Evolutionary conservation across 2,888 invertebrate genomes (phyloP).

Genomic region (Muscina levida): DNA sequence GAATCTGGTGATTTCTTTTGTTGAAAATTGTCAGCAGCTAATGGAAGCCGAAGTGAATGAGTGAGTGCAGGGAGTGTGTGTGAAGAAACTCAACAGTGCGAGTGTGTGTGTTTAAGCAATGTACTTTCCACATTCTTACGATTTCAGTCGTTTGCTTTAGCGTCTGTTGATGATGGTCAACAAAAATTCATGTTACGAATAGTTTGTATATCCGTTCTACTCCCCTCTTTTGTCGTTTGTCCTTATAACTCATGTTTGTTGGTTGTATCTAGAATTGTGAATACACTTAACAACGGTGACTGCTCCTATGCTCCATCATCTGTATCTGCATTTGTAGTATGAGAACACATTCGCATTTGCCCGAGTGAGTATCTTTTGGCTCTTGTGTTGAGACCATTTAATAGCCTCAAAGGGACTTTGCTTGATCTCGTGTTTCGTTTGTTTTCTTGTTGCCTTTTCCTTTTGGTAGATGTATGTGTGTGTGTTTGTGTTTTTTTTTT

Average conservation of each 20-base stretch:
- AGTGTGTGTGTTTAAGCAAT: background rate
- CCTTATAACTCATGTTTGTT: background rate
- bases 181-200: conserved; percentile 7
- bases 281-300: too few relatives aligned
- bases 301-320: too few relatives aligned
- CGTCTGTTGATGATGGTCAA: background rate
- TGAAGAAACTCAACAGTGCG: background rate
- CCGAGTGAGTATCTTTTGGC: background rate
- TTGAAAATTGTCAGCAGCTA: background rate
- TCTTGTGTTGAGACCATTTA: conserved; percentile 24
- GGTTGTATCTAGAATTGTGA: background rate
- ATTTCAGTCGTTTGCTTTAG: background rate
- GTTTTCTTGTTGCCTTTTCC: conserved; percentile 2
- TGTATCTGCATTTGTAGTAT: too few relatives aligned
- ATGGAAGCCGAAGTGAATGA: background rate
- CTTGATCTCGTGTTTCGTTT: background rate
- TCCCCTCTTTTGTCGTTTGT: background rate
- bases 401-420: conserved; percentile 27
- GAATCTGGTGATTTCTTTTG: conserved; percentile 22
- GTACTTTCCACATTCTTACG: conserved; percentile 7
- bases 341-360: background rate
- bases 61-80: background rate
- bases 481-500: conserved; percentile 11
- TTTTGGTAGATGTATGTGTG: background rate
- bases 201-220: conserved; percentile 21